Evolutionary conservation across 1,140 invertebrate genomes (phyloP).

Genomic region (Aphis gossypii): DNA sequence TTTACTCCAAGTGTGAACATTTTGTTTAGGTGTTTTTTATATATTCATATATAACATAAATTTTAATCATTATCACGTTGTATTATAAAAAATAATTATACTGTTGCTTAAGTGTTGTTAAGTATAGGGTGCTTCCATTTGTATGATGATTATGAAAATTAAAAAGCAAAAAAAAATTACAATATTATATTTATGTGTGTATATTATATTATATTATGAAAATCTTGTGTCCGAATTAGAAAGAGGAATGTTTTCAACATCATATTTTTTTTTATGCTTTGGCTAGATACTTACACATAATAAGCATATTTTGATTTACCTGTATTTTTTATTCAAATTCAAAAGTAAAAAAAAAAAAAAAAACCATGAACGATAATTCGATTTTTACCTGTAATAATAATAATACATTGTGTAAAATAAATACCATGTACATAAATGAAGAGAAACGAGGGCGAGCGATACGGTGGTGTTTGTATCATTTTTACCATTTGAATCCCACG

Average conservation of each 20-base stretch:
- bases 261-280: slow-evolving; percentile 50
- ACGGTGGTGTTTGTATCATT: slow-evolving; percentile 57
- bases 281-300: slow-evolving; percentile 48
- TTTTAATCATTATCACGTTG: slow-evolving; percentile 47
- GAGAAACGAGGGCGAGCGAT: slow-evolving; percentile 14
- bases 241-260: slow-evolving; percentile 39
- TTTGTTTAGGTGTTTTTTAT: slow-evolving; percentile 39
- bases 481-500: slow-evolving; percentile 45
- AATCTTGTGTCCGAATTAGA: slow-evolving; percentile 57
- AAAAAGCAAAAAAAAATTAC: slow-evolving; percentile 34
- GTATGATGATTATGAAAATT: slow-evolving; percentile 37
- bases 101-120: slow-evolving; percentile 53
- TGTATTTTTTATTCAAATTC: slow-evolving; percentile 37
- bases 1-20: slow-evolving; percentile 51
- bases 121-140: slow-evolving; percentile 57
- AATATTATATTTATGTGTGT: neutral
- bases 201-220: slow-evolving; percentile 20
- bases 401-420: slow-evolving; percentile 19
- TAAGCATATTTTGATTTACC: slow-evolving; percentile 28
- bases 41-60: slow-evolving; percentile 32
- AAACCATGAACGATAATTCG: neutral
- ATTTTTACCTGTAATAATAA: slow-evolving; percentile 19
- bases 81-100: slow-evolving; percentile 54
- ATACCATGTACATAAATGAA: slow-evolving; percentile 54
- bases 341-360: slow-evolving; percentile 4